These are phyloP conservation scores for Ciona savignyi DNA, from an alignment of 23 tunicate genomes.

Conservation along the genomic window DNA sequence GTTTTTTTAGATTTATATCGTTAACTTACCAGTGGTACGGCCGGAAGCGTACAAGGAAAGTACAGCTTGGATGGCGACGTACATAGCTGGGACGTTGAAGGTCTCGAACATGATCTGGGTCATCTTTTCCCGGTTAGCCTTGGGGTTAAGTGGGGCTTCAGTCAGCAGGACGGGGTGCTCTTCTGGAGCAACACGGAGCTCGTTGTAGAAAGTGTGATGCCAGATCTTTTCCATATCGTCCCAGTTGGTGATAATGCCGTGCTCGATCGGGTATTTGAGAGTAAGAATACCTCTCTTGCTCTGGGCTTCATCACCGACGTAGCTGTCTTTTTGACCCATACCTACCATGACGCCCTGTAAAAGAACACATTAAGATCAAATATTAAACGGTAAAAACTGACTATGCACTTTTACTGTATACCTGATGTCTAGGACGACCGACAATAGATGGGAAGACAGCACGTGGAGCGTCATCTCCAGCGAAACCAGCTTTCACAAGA, in stretches of 20 bases:
- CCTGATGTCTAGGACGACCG: constrained; percentile 97
- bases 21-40: constrained; percentile 69
- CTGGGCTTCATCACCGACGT: constrained; percentile 94
- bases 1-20: too few relatives aligned
- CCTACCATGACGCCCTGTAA: constrained; percentile 94
- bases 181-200: constrained; percentile 83
- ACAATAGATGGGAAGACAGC: constrained; percentile 57
- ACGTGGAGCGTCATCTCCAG: constrained; percentile 90
- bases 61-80: constrained; percentile 96
- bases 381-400: too few relatives aligned
- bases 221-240: constrained; percentile 97
- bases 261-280: constrained; percentile 88
- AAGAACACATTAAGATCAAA: too few relatives aligned
- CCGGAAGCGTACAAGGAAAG: constrained; percentile 89
- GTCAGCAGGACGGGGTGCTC: constrained; percentile 69
- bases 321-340: constrained; percentile 96
- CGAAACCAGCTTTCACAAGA: constrained; percentile 83
- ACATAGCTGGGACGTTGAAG: constrained; percentile 98
- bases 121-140: constrained; percentile 91
- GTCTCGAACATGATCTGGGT: constrained; percentile 92
- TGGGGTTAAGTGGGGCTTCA: constrained; percentile 72
- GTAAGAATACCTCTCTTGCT: constrained; percentile 93
- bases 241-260: constrained; percentile 96
- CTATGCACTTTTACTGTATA: constrained; percentile 4
- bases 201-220: constrained; percentile 96